These are phyloP conservation scores for Cynodonichthys magdalenae DNA, from an alignment of 2,797 vertebrate genomes.

Conservation along the genomic window DNA sequence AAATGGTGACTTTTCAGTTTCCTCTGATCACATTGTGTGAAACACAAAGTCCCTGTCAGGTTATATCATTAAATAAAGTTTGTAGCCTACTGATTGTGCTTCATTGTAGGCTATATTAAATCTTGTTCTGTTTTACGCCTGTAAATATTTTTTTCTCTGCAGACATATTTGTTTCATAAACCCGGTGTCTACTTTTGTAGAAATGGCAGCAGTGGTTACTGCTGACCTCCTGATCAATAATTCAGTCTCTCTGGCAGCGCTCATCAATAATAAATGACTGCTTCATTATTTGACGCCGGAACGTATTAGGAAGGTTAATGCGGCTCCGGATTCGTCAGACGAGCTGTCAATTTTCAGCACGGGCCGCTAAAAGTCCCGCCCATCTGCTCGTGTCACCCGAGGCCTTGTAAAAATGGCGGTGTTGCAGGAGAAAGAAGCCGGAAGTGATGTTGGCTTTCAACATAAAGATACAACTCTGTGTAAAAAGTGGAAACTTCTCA, in stretches of 20 bases:
- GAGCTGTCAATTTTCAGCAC: conserved; percentile 36
- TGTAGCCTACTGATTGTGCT: neutral
- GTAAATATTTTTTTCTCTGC: neutral
- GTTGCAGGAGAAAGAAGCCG: neutral
- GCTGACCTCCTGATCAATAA: conserved; percentile 74
- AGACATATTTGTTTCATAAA: conserved; percentile 2
- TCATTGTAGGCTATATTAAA: neutral
- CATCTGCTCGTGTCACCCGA: conserved; percentile 54
- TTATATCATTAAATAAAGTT: neutral
- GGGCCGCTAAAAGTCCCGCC: conserved; percentile 35
- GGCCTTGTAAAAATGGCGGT: conserved; percentile 12
- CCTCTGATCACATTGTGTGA: too few species aligned
- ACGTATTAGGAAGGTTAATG: conserved; percentile 40
- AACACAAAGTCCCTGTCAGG: conserved; percentile 1
- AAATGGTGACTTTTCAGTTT: too few species aligned
- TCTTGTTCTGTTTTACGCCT: neutral
- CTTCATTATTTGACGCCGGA: conserved; percentile 55
- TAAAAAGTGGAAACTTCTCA: neutral
- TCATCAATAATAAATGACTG: conserved; percentile 72
- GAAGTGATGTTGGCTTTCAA: conserved; percentile 12
- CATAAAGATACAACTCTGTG: conserved; percentile 22
- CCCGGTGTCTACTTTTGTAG: conserved; percentile 14
- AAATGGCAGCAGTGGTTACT: conserved; percentile 53
- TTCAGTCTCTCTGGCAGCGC: conserved; percentile 63
- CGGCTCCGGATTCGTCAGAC: conserved; percentile 43